phyloP scores from a whole-genome alignment of 2,797 vertebrate species.

The Atherinosoma microstoma region DNA sequence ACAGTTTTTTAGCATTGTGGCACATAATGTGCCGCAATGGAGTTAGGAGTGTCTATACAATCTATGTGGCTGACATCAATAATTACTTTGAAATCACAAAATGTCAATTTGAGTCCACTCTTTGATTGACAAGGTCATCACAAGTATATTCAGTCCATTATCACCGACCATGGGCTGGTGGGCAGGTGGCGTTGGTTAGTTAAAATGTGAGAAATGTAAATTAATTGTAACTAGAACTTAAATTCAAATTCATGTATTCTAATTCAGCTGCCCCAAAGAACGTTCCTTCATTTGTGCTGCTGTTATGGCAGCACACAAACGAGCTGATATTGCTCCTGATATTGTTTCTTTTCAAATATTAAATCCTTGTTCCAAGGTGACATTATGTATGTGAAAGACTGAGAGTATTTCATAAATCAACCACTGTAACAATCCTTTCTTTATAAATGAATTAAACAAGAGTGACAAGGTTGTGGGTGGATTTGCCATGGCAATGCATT shows the following conservation, averaged over 20 bases:
- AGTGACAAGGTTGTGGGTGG: neutral
- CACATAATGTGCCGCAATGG: neutral
- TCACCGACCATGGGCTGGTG: neutral
- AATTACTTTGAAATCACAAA: no score
- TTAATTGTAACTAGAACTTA: neutral
- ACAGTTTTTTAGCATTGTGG: neutral
- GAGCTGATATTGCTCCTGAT: no score
- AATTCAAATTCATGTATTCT: neutral
- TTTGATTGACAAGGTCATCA: neutral
- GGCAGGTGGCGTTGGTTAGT: no score
- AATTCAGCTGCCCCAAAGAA: no score
- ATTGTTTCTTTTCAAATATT: neutral
- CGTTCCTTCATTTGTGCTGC: no score
- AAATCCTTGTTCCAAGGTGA: constrained; percentile 1
- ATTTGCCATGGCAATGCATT: neutral
- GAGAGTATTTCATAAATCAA: neutral
- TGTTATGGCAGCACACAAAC: no score
- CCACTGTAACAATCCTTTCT: neutral
- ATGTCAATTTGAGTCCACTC: no score
- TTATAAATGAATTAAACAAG: neutral
- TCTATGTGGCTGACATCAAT: no score
- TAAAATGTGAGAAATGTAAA: constrained; percentile 1
- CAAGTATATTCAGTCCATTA: neutral
- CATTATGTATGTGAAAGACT: neutral
- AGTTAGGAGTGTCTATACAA: no score